A percentile compares a stretch with the other conserved stretches of the same genome.
Conservation (phyloP, 30 jellyfish, hydroid and myxozoan species). For the Nemopilema nomurai region DNA sequence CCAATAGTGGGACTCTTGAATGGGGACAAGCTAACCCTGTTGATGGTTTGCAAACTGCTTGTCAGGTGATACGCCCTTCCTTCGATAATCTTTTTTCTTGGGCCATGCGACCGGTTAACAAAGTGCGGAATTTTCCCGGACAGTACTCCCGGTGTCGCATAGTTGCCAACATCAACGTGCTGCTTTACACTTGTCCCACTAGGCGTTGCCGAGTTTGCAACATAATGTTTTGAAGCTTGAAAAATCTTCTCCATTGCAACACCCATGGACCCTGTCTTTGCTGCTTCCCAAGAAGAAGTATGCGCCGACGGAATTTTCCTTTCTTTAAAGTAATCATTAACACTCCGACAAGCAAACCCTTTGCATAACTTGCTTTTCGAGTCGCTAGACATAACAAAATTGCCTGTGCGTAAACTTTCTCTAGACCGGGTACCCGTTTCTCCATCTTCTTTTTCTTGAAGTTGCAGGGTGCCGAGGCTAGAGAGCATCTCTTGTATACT, state of each 20-base stretch:
- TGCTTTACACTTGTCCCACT: not conserved
- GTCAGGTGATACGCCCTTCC: constrained; percentile 14
- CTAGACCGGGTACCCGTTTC: not conserved
- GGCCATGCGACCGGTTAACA: not conserved
- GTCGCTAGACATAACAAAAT: constrained; percentile 26
- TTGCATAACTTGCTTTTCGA: constrained; percentile 18
- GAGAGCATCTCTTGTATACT: not conserved
- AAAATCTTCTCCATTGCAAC: too few relatives aligned
- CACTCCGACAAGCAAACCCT: constrained; percentile 30
- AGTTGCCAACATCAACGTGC: not conserved
- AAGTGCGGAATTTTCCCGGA: not conserved
- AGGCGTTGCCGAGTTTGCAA: not conserved
- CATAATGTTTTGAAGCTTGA: not conserved
- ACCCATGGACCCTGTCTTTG: not conserved
- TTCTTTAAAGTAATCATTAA: not conserved
- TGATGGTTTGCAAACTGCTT: constrained; percentile 5
- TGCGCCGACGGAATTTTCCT: not conserved
- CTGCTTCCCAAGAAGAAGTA: not conserved
- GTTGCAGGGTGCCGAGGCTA: constrained; percentile 7
- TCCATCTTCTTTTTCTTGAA: not conserved
- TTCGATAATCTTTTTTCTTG: constrained; percentile 25
- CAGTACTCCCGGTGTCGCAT: not conserved
- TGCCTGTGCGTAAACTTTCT: not conserved
- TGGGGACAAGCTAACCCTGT: constrained; percentile 25
- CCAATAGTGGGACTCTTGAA: constrained; percentile 2